A percentile compares a stretch with the other conserved stretches of the same genome.
Evolutionary conservation across 2,888 invertebrate species (phyloP).

Genomic region (Ditula angustiorana): DNA sequence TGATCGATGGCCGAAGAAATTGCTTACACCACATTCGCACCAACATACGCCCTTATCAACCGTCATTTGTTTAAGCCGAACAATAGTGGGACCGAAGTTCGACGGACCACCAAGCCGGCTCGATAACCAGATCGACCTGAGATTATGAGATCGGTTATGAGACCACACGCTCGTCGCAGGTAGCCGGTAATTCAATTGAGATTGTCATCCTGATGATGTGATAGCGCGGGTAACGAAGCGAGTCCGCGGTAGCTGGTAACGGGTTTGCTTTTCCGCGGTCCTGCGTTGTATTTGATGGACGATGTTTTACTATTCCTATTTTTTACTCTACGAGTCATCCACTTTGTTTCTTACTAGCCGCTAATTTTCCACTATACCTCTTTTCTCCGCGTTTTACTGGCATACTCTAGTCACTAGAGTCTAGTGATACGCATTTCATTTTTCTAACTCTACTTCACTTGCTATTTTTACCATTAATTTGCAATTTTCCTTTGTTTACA

Average conservation of each 20-base stretch:
- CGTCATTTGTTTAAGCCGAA: slow-evolving; percentile 80
- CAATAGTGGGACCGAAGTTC: slow-evolving; percentile 77
- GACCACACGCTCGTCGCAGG: slow-evolving; percentile 83
- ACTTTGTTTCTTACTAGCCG: no score
- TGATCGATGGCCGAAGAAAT: slow-evolving; percentile 72
- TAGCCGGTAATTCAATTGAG: slow-evolving; percentile 83
- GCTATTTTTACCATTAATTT: no score
- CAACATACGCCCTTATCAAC: slow-evolving; percentile 73
- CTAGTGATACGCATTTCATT: no score
- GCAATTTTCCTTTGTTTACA: no score
- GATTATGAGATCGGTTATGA: slow-evolving; percentile 77
- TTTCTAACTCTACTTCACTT: no score
- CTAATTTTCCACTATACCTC: no score
- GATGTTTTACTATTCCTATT: slow-evolving; percentile 7
- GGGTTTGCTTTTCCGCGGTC: slow-evolving; percentile 58
- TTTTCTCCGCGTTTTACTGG: no score
- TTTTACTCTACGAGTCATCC: no score
- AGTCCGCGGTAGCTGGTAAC: slow-evolving; percentile 74
- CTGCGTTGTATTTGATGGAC: slow-evolving; percentile 8
- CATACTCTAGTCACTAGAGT: no score
- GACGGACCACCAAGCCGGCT: slow-evolving; percentile 78
- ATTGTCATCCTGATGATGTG: slow-evolving; percentile 83
- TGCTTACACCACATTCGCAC: slow-evolving; percentile 63
- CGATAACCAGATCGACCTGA: slow-evolving; percentile 77
- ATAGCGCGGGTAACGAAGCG: slow-evolving; percentile 81